A percentile compares a stretch with the other conserved stretches of the same genome.
Evolutionary conservation across 1,140 invertebrate genomes (phyloP).

Genomic region (Zaprionus gabonicus): DNA sequence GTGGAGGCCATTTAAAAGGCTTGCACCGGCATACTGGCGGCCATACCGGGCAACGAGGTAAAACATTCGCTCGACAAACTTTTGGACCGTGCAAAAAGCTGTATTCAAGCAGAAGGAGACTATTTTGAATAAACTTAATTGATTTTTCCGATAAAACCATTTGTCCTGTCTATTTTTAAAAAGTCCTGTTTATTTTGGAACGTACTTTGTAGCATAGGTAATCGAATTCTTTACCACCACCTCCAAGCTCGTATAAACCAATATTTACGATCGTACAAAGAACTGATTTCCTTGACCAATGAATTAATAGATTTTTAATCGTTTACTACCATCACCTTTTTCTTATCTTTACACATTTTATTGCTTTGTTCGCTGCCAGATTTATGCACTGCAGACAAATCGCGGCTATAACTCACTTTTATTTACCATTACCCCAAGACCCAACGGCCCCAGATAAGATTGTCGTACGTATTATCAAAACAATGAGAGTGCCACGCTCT

Average conservation of each 20-base stretch:
- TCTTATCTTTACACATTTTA: slow-evolving; percentile 15
- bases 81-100: no score
- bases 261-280: background rate
- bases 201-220: background rate
- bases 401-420: slow-evolving; percentile 7
- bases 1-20: no score
- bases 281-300: background rate
- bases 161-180: no score
- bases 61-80: no score
- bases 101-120: no score
- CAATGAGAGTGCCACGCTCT: slow-evolving; percentile 15
- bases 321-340: background rate
- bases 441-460: slow-evolving; percentile 55
- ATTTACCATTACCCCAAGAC: slow-evolving; percentile 12
- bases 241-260: background rate
- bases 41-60: no score
- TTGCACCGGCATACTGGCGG: no score
- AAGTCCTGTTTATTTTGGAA: no score
- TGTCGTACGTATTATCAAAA: slow-evolving; percentile 15
- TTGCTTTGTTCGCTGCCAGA: slow-evolving; percentile 15
- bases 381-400: slow-evolving; percentile 6
- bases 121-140: no score
- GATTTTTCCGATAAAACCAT: no score
- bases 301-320: background rate
- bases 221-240: background rate